Base-by-base conservation (phyloP, 2,113 vertebrate genomes). In the Etheostoma spectabile region DNA sequence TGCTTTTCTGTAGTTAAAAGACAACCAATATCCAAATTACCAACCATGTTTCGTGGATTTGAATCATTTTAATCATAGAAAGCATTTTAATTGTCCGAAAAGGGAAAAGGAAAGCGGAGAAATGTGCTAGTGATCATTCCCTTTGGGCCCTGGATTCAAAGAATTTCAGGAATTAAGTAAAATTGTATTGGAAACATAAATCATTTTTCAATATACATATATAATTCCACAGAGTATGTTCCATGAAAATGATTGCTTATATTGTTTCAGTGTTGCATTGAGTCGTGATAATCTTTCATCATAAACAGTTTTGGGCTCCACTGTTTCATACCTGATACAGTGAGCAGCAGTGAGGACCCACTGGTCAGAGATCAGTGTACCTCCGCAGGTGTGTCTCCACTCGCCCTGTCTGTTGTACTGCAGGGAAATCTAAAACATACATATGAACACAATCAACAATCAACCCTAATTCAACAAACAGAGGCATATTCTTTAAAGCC, bases 281-380 rank as follows among this genome's bases (percentile, higher is more conserved):
- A 45, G 45, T 33, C 19, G 3, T 51, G 19, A 53, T 83, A 48
- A 21, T 6, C 19, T 13, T 4, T 59, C 14, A 24, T 21, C 5
- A 18, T 59, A 14, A 59, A 27, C 5, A 2, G 38, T 12, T 55
- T 30, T 22, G 16, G 8, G 15, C 46, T 62, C 19, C 15, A 56
- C 18, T 42, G 22, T 38, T 38, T 77, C 10, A 67, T 93, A 99
- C 97, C 96, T 96, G 95, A 97, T 96, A 69, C 97, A 98, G 84
- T 97, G 97, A 72, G 97, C 97, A 0, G 97, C 97, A 0, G 97
- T 99, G 80, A 98, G 94, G 72, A 98, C 97, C 86, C 95, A 97
- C 82, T 89, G 87, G 1, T 77, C 5, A 6, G 91, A 83, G 48
- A 98, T 97, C 68, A 98, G 93, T 70, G 95, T 97, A 2, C 97